Percentiles rank a stretch among this genome's conserved stretches.
Conservation (phyloP, 2,113 vertebrate genomes). For the Chloropsis cyanopogon region DNA sequence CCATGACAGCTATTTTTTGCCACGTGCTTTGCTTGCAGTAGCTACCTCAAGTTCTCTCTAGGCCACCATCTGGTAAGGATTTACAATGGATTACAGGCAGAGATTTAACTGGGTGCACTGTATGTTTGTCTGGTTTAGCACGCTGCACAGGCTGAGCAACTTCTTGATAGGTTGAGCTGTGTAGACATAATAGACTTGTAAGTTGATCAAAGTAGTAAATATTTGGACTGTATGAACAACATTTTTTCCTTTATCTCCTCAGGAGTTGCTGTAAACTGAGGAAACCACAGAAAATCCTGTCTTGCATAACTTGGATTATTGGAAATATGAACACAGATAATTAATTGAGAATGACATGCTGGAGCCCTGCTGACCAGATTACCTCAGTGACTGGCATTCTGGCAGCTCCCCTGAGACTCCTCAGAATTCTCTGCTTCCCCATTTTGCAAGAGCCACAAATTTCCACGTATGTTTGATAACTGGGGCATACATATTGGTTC, state of each 20-base stretch:
- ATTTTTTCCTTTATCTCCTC: not conserved
- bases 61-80: constrained; percentile 61
- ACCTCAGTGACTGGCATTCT: not conserved
- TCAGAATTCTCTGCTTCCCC: not conserved
- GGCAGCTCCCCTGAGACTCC: not conserved
- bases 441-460: not conserved
- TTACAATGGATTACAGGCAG: constrained; percentile 40
- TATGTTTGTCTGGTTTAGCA: not conserved
- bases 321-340: not conserved
- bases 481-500: not conserved
- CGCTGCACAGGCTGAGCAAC: not conserved
- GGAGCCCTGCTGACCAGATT: not conserved
- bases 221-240: not conserved
- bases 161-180: not conserved
- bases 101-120: not conserved
- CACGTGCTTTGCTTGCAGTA: not conserved
- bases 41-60: constrained; percentile 18
- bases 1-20: not conserved
- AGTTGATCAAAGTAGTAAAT: not conserved
- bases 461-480: not conserved
- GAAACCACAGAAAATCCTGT: not conserved
- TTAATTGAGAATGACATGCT: not conserved
- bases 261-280: not conserved
- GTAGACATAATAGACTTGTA: not conserved
- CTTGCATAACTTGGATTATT: not conserved